Conservation (phyloP, 2,797 vertebrate species). For the Taenioides sp. region DNA sequence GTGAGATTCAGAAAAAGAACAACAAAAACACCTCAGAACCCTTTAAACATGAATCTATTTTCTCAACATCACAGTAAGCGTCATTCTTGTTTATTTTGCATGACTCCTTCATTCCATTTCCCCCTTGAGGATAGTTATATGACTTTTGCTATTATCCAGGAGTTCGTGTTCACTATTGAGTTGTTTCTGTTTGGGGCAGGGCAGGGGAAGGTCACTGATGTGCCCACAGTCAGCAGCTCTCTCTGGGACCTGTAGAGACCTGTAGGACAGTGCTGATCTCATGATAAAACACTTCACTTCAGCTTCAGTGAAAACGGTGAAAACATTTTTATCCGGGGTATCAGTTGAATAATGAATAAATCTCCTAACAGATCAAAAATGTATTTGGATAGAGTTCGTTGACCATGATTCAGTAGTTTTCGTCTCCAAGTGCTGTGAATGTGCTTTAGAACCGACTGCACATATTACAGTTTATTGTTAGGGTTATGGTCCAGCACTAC, state of each 20-base stretch:
- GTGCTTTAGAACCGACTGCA: too few species aligned
- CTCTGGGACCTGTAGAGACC: conserved; percentile 24
- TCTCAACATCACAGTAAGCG: background rate
- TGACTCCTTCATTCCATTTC: background rate
- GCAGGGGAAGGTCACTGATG: conserved; percentile 21
- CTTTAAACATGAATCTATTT: background rate
- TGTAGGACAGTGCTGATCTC: conserved; percentile 22
- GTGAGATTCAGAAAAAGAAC: background rate
- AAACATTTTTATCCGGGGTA: conserved; percentile 7
- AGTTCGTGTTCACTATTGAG: background rate
- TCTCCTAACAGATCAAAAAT: too few species aligned
- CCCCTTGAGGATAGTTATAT: too few species aligned
- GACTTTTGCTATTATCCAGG: background rate
- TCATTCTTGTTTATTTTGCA: background rate
- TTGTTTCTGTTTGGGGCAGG: conserved; percentile 15
- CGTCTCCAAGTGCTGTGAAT: too few species aligned
- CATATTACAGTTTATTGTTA: too few species aligned
- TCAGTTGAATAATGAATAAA: too few species aligned
- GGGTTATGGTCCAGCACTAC: too few species aligned
- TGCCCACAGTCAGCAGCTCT: conserved; percentile 43
- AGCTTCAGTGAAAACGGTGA: conserved; percentile 43
- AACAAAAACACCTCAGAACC: background rate
- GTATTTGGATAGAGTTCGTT: too few species aligned
- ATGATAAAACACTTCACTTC: conserved; percentile 63
- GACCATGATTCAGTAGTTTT: too few species aligned